Base-by-base conservation (phyloP, 2,113 vertebrate genomes). In the Leucopsar rothschildi region DNA sequence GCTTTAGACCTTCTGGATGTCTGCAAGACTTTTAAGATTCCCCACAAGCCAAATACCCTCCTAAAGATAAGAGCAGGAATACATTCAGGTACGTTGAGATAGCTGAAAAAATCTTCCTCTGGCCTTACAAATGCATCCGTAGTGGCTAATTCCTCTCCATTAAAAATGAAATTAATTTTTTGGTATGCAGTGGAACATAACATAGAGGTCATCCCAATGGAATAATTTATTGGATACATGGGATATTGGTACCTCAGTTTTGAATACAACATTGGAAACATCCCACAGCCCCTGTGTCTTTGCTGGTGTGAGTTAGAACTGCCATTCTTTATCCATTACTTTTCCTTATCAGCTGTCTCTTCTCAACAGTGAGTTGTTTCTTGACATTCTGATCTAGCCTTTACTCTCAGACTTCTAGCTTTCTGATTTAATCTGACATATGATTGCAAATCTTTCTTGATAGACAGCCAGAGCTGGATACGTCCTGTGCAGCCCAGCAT, bases 41-140 rank as follows among this genome's bases (percentile, higher is more conserved):
- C 98, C 37, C 98, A 99, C 85, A 98, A 98, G 82, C 98, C 98
- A 9, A 97, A 95, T 50, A 98, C 92, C 3, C 98, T 98, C 49
- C 95, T 99, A 35, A 98, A 98, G 93, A 99, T 99, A 50, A 96
- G 97, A 39, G 98, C 98, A 13, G 98, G 98, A 77, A 98, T 99
- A 40, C 98, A 98, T 80, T 98, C 98, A 50, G 98, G 98, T 98
- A 95, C 25, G 88, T 73, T 57, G 40, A 45, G 40, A 61, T 13
- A 29, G 15, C 33, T 55, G 20, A 37, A 83, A 66, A 13, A 57
- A 18, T 53, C 14, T 9, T 73, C 3, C 27, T 59, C 19, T 83
- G 22, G 7, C 77, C 42, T 65, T 64, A 49, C 11, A 73, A 56
- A 52, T 50, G 3, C 39, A 28, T 65, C 27, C 55, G 8, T 52